A percentile compares a stretch with the other conserved stretches of the same genome.
These are phyloP conservation scores for Hemitrygon akajei DNA, from an alignment of 2,797 vertebrate genomes.

Conservation along the genomic window DNA sequence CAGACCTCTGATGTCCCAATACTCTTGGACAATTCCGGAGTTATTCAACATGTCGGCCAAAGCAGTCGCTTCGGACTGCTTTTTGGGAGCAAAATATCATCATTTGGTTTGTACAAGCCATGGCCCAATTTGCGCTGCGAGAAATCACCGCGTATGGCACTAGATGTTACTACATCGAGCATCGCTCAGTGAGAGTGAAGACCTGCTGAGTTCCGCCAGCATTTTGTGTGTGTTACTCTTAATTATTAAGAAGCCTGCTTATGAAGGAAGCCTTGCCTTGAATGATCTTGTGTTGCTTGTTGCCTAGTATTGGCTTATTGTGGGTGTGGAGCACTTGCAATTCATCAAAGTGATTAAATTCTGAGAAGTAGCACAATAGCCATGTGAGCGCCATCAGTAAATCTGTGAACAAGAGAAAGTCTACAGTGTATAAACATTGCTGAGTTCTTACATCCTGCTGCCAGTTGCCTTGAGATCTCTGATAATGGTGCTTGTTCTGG, in stretches of 20 bases:
- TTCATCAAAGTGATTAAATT: not conserved
- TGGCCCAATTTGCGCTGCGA: too few relatives aligned
- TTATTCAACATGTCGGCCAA: too few relatives aligned
- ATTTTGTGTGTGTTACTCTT: too few relatives aligned
- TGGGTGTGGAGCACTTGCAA: not conserved
- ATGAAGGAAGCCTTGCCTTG: not conserved
- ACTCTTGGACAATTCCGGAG: too few relatives aligned
- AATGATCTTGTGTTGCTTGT: not conserved
- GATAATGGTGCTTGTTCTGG: not conserved
- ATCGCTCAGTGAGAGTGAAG: too few relatives aligned
- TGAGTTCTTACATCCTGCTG: not conserved
- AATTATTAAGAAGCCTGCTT: not conserved
- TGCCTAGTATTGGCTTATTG: not conserved
- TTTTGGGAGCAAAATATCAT: too few relatives aligned
- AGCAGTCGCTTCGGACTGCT: too few relatives aligned
- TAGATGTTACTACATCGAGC: too few relatives aligned
- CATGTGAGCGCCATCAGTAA: not conserved
- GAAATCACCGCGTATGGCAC: too few relatives aligned
- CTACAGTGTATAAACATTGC: not conserved
- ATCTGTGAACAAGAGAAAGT: not conserved
- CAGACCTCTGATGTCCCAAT: too few relatives aligned
- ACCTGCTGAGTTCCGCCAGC: too few relatives aligned
- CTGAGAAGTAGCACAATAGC: not conserved
- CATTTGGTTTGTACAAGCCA: too few relatives aligned
- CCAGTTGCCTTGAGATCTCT: not conserved